Base-by-base conservation (phyloP, 2,113 vertebrate genomes). In the Dicerorhinus sumatrensis region DNA sequence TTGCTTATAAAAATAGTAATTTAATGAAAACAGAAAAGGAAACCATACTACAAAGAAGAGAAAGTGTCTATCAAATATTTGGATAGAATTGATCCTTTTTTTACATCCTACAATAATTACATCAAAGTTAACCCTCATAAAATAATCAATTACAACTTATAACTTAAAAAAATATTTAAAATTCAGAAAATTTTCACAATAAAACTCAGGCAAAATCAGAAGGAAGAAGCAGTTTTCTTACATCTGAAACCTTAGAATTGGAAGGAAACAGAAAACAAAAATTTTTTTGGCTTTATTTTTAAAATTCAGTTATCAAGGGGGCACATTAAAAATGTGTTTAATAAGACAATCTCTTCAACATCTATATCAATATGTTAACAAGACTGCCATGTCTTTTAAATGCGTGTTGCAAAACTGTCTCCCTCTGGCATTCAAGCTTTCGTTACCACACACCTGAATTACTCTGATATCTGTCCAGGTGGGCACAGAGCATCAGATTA, bases 11-110 rank as follows among this genome's bases (percentile, higher is more conserved):
- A 95, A 94, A 48, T 46, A 95, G 39, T 54, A 76, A 77, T 58
- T 89, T 77, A 81, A 81, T 75, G 48, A 48, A 91, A 94, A 60
- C 20, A 81, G 36, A 94, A 81, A 94, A 54, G 73, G 7, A 81
- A 75, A 48, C 27, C 31, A 76, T 36, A 10, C 51, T 54, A 82
- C 13, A 89, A 87, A 85, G 14, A 77, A 72, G 6, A 39, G 39
- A 65, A 95, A 27, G 25, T 65, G 2, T 48, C 60, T 94, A 94
- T 27, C 87, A 91, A 81, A 80, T 73, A 90, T 75, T 86, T 51
- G 67, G 18, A 86, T 23, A 77, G 20, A 70, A 96, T 73, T 81
- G 36, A 42, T 48, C 33, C 31, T 67, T 84, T 77, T 70, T 91
- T 70, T 29, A 65, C 23, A 60, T 81, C 27, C 73, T 39, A 79